phyloP scores from a whole-genome alignment of 2,113 vertebrate species.

The Lipophrys pholis region DNA sequence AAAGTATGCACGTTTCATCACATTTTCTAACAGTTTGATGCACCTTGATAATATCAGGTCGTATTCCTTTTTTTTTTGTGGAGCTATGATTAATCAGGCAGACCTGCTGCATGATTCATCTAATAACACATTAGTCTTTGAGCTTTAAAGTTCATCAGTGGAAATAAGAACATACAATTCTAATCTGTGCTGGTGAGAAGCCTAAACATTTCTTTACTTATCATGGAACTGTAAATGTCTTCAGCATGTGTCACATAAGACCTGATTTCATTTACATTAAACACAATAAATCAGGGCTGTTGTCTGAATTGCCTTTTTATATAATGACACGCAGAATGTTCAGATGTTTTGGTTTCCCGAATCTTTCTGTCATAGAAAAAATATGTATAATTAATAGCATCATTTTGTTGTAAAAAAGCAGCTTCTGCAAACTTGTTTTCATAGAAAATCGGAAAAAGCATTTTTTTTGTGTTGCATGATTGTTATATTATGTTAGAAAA shows the following conservation, averaged over 20 bases:
- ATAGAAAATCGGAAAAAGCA: too few species aligned
- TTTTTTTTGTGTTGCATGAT: too few species aligned
- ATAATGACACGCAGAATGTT: too few species aligned
- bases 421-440: too few species aligned
- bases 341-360: not conserved
- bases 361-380: not conserved
- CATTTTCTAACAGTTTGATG: not conserved
- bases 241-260: slow-evolving; percentile 43
- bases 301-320: too few species aligned
- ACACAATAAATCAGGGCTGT: too few species aligned
- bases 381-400: not conserved
- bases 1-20: not conserved
- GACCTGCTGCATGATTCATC: slow-evolving; percentile 19
- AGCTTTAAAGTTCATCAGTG: slow-evolving; percentile 6
- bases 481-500: not conserved
- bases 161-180: not conserved
- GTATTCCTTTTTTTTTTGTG: not conserved
- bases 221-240: slow-evolving; percentile 2
- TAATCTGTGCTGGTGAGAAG: not conserved
- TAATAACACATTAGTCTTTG: not conserved
- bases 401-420: not conserved
- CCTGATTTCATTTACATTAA: not conserved
- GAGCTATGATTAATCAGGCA: slow-evolving; percentile 32
- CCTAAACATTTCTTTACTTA: slow-evolving; percentile 15
- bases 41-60: not conserved